Percentiles rank a stretch among this genome's conserved stretches.
Evolutionary conservation across 2,888 invertebrate species (phyloP).

Genomic region (Drosophila cyrtoloma): DNA sequence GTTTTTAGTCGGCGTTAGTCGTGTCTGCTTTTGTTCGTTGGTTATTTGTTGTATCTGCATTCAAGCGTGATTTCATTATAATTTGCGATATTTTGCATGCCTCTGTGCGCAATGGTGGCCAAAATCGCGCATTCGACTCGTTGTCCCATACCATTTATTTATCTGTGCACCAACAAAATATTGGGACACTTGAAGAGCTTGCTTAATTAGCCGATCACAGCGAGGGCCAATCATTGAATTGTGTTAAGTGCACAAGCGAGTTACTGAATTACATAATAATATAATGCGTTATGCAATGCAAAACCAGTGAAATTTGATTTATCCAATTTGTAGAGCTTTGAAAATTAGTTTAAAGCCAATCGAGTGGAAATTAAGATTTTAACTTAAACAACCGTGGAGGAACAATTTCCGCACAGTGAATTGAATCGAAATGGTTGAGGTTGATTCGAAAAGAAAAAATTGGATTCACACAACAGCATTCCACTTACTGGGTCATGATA

Average conservation of each 20-base stretch:
- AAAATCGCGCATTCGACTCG: constrained; percentile 43
- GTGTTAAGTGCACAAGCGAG: neutral
- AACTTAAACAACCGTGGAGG: neutral
- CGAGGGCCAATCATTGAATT: constrained; percentile 25
- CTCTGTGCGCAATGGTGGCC: constrained; percentile 6
- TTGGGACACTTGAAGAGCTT: constrained; percentile 67
- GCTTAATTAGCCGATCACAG: constrained; percentile 55
- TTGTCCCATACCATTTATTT: constrained; percentile 21
- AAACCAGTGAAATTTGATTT: neutral
- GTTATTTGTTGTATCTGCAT: constrained; percentile 54
- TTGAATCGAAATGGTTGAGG: neutral
- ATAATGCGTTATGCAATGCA: neutral
- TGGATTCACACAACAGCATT: neutral
- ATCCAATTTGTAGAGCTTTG: neutral
- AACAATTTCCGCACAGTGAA: neutral
- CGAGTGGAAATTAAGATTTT: neutral
- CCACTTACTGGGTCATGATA: neutral
- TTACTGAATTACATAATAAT: neutral
- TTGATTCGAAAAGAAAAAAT: neutral
- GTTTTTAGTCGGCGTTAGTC: constrained; percentile 16
- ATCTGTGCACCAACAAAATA: constrained; percentile 5
- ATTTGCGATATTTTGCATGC: constrained; percentile 69
- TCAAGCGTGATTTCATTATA: constrained; percentile 67
- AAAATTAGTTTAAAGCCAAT: neutral
- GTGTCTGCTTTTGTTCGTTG: constrained; percentile 8